Conservation (phyloP, 2,888 invertebrate species). For the Operophtera brumata region DNA sequence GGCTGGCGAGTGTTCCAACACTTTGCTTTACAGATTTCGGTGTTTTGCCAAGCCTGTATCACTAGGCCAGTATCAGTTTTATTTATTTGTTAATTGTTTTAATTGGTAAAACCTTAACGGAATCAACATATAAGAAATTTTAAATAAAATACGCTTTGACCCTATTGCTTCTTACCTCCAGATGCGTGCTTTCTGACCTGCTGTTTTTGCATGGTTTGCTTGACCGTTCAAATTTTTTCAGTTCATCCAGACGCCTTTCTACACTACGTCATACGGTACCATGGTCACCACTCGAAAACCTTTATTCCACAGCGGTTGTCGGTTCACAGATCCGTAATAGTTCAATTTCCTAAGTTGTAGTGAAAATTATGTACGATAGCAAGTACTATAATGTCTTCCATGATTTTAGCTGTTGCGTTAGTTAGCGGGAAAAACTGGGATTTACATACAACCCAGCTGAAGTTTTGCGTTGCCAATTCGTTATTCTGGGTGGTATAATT, state of each 20-base stretch:
- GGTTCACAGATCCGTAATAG: no score
- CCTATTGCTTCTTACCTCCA: no score
- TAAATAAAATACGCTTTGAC: not conserved
- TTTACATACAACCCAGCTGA: constrained; percentile 20
- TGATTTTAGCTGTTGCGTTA: constrained; percentile 21
- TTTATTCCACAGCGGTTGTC: no score
- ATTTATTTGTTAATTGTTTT: no score
- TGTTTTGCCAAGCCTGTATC: constrained; percentile 24
- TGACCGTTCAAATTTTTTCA: no score
- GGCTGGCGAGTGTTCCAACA: constrained; percentile 35
- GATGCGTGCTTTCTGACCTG: no score
- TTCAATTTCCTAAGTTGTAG: not conserved
- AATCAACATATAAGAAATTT: no score
- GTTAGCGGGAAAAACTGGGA: constrained; percentile 23
- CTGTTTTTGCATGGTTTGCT: no score
- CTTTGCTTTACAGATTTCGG: constrained; percentile 37
- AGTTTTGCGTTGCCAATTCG: constrained; percentile 22
- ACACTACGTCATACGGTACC: no score
- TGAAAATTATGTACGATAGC: not conserved
- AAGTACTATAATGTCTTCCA: constrained; percentile 12
- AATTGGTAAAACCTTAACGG: no score
- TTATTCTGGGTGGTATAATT: constrained; percentile 14
- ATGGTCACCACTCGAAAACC: no score
- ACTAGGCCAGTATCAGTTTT: not conserved
- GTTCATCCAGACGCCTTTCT: no score